These are phyloP conservation scores for Ceratothoa steindachneri DNA, from an alignment of 2,888 invertebrate genomes.

Conservation along the genomic window DNA sequence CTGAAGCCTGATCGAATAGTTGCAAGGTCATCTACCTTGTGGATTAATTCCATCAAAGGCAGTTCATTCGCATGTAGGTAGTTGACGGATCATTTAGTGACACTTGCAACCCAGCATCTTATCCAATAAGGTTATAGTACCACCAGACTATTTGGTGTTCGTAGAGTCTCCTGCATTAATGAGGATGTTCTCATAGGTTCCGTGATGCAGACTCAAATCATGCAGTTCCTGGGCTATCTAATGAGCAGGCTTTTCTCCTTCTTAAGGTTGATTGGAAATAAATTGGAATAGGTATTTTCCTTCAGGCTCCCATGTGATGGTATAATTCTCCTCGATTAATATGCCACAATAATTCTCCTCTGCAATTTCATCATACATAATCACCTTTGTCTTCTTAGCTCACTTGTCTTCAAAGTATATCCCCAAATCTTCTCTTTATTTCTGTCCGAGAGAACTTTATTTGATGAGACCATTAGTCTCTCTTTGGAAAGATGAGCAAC, in stretches of 20 bases:
- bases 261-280: background rate
- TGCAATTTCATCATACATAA: background rate
- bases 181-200: background rate
- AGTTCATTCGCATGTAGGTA: background rate
- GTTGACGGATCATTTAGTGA: background rate
- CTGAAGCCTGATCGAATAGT: background rate
- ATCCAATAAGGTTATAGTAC: background rate
- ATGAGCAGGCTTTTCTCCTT: background rate
- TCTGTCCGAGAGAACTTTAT: background rate
- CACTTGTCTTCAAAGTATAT: background rate
- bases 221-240: background rate
- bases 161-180: background rate
- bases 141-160: background rate
- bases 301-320: background rate
- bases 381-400: background rate
- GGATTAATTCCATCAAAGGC: background rate
- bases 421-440: background rate
- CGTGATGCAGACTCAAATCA: background rate
- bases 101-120: background rate
- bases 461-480: background rate
- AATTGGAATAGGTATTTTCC: background rate
- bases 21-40: background rate
- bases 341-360: background rate
- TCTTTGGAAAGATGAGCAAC: background rate
- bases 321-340: background rate